phyloP scores from a whole-genome alignment of 2,797 vertebrate genomes.

The Labroides dimidiatus region DNA sequence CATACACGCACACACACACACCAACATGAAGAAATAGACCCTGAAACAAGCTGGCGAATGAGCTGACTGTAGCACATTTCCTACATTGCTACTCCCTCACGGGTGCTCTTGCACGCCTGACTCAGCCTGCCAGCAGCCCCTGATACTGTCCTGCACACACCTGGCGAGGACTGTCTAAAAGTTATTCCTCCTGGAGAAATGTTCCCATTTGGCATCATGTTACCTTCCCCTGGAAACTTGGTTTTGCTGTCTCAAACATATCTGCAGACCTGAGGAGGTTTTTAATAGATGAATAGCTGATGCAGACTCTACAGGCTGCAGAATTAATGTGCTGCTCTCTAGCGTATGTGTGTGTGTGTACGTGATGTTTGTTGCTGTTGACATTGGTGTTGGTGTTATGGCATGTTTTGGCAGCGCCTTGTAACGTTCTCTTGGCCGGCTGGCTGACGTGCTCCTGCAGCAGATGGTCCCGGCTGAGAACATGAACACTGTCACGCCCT shows the following conservation, averaged over 20 bases:
- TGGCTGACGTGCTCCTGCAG: constrained; percentile 69
- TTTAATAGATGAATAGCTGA: constrained; percentile 60
- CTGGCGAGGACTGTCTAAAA: constrained; percentile 40
- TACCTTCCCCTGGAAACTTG: constrained; percentile 37
- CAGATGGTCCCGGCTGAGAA: constrained; percentile 80
- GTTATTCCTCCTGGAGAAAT: constrained; percentile 51
- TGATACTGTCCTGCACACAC: constrained; percentile 23
- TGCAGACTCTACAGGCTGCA: constrained; percentile 49
- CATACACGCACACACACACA: constrained; percentile 21
- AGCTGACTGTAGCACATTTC: constrained; percentile 70
- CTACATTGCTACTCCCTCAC: constrained; percentile 32
- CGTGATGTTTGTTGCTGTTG: constrained; percentile 42
- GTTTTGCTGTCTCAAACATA: constrained; percentile 54
- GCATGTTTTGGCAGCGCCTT: constrained; percentile 55
- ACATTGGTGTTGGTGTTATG: constrained; percentile 42
- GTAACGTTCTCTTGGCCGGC: constrained; percentile 61
- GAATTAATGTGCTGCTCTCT: constrained; percentile 44
- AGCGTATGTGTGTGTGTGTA: constrained; percentile 14
- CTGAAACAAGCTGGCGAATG: constrained; percentile 23
- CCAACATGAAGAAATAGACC: constrained; percentile 30
- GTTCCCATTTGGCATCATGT: constrained; percentile 57
- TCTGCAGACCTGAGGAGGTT: constrained; percentile 53
- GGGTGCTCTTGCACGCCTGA: constrained; percentile 54
- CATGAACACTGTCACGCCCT: constrained; percentile 72
- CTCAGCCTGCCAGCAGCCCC: constrained; percentile 48